Conservation (phyloP, 2,888 invertebrate species). For the Syrphus vitripennis region DNA sequence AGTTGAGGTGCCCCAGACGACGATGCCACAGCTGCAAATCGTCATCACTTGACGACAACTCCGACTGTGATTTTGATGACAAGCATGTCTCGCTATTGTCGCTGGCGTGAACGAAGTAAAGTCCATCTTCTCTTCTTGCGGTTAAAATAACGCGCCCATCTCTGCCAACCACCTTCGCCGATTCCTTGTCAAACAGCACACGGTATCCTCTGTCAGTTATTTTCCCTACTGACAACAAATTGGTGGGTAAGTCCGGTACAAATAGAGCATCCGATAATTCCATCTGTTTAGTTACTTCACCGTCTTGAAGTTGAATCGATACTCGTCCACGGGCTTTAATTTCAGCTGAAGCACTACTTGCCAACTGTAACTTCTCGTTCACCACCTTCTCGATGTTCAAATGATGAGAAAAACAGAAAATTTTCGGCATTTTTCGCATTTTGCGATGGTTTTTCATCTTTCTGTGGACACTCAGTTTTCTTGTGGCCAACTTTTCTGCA, state of each 20-base stretch:
- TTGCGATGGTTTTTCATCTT: background rate
- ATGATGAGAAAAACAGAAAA: background rate
- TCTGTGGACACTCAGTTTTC: background rate
- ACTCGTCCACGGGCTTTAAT: background rate
- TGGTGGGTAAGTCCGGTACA: background rate
- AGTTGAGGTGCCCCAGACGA: background rate
- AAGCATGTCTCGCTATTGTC: background rate
- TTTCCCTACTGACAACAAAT: slow-evolving; percentile 4
- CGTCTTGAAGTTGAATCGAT: background rate
- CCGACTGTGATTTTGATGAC: too few species aligned
- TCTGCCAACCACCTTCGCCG: background rate
- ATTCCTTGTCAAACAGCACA: background rate
- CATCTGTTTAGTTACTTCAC: background rate
- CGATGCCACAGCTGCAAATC: background rate
- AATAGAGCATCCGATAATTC: background rate
- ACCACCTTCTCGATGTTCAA: background rate
- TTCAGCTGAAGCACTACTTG: background rate
- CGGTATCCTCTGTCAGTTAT: slow-evolving; percentile 1
- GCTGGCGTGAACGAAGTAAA: background rate
- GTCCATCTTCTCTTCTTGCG: background rate
- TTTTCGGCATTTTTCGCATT: background rate
- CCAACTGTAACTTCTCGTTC: background rate
- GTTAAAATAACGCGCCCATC: background rate
- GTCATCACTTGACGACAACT: background rate
- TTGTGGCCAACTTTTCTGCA: background rate